phyloP scores from a whole-genome alignment of 53 echinoderm and acorn worm species.

The Antedon mediterranea region DNA sequence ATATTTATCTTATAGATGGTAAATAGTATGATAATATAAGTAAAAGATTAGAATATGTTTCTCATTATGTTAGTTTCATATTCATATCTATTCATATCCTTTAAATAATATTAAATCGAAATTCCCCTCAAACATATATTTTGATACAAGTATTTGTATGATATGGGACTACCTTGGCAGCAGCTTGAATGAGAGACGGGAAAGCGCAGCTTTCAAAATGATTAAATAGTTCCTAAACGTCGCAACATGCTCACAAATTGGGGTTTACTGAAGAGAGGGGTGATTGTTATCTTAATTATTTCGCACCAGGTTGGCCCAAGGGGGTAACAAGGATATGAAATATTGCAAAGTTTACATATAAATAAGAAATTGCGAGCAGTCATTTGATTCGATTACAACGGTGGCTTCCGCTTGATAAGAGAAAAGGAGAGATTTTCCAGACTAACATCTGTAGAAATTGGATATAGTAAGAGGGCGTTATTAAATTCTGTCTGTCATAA shows the following conservation, averaged over 20 bases:
- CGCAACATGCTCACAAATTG: background rate
- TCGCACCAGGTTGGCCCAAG: background rate
- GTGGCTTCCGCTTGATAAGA: background rate
- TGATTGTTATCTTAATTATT: background rate
- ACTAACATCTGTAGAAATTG: background rate
- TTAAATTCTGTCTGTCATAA: background rate
- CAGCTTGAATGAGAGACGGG: background rate
- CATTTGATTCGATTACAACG: background rate
- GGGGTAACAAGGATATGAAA: background rate
- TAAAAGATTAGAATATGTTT: too few relatives aligned
- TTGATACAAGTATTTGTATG: too few relatives aligned
- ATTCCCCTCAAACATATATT: too few relatives aligned
- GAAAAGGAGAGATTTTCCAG: background rate
- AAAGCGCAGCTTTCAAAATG: background rate
- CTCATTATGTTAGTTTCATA: too few relatives aligned
- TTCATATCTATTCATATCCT: too few relatives aligned
- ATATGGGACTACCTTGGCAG: too few relatives aligned
- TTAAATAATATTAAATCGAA: too few relatives aligned
- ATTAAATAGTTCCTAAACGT: background rate
- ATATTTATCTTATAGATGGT: too few relatives aligned
- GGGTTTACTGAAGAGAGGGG: background rate
- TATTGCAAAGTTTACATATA: background rate
- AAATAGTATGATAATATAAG: too few relatives aligned
- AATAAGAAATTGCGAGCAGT: background rate
- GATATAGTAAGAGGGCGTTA: background rate